These are phyloP conservation scores for Leptinotarsa undecemlineata DNA, from an alignment of 1,140 invertebrate genomes.

Conservation along the genomic window DNA sequence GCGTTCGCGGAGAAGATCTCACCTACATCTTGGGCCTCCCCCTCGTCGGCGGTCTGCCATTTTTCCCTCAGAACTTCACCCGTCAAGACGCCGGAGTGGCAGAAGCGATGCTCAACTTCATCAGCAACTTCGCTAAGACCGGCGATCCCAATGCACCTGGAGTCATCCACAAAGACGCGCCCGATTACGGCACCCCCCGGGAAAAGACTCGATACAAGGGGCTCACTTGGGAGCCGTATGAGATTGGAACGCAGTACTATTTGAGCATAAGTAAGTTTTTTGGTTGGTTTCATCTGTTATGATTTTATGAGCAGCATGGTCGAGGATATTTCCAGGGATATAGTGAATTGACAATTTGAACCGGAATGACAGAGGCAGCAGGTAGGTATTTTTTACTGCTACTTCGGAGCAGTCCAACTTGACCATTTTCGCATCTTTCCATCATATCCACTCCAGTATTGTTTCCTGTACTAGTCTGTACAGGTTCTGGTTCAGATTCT, in stretches of 20 bases:
- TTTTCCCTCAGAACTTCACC: conserved; percentile 73
- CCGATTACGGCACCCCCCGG: conserved; percentile 62
- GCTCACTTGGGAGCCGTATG: conserved; percentile 63
- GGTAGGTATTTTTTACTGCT: too few species aligned
- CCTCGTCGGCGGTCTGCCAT: conserved; percentile 69
- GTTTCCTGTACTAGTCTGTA: too few species aligned
- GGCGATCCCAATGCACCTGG: conserved; percentile 72
- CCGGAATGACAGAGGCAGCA: too few species aligned
- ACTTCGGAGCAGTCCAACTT: too few species aligned
- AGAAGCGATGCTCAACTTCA: conserved; percentile 73
- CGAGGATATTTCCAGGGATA: too few species aligned
- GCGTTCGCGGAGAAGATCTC: conserved; percentile 82
- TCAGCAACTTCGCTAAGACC: conserved; percentile 76
- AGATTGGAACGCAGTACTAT: conserved; percentile 75
- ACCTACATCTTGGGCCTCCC: conserved; percentile 87
- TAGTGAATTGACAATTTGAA: too few species aligned
- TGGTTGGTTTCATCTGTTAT: too few species aligned
- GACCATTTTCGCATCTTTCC: too few species aligned
- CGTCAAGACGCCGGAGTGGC: conserved; percentile 74
- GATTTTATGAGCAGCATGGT: too few species aligned
- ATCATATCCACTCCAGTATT: too few species aligned
- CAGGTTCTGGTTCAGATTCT: too few species aligned
- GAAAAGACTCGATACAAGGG: conserved; percentile 73
- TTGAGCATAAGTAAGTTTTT: conserved; percentile 69
- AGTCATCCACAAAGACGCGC: conserved; percentile 51